These are phyloP conservation scores for Montifringilla adamsi DNA, from an alignment of 2,113 vertebrate species.

Conservation along the genomic window DNA sequence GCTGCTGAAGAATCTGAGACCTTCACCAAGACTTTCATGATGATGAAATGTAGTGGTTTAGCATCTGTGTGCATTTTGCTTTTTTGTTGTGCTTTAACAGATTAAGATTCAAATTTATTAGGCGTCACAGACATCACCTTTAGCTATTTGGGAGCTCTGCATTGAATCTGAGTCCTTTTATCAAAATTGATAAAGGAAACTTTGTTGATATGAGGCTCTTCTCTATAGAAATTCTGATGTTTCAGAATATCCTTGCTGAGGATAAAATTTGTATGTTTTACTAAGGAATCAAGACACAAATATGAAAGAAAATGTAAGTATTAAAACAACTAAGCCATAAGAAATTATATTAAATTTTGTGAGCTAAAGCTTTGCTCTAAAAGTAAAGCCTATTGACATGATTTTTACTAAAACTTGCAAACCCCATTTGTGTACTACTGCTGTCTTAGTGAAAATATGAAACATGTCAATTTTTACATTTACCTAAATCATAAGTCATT, in stretches of 20 bases:
- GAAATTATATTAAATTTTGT: background rate
- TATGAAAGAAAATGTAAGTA: background rate
- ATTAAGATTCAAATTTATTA: background rate
- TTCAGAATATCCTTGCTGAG: background rate
- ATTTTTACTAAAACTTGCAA: background rate
- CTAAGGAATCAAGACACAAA: background rate
- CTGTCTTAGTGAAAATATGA: background rate
- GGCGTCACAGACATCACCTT: background rate
- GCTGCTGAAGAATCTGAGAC: background rate
- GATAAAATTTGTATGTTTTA: background rate
- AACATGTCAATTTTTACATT: background rate
- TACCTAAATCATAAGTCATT: background rate
- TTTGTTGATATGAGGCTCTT: background rate
- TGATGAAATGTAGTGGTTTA: background rate
- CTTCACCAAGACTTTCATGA: background rate
- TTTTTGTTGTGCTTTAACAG: background rate
- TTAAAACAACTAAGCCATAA: background rate
- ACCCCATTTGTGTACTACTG: background rate
- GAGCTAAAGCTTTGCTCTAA: background rate
- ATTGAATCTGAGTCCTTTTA: background rate
- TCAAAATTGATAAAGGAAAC: background rate
- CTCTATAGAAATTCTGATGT: background rate
- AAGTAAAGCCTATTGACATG: background rate
- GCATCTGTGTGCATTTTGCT: background rate
- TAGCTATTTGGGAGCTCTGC: background rate